Evolutionary conservation across 1,140 invertebrate species (phyloP), one percentile per base, ranked within the genome.

Genomic region (Caenorhabditis elegans): DNA sequence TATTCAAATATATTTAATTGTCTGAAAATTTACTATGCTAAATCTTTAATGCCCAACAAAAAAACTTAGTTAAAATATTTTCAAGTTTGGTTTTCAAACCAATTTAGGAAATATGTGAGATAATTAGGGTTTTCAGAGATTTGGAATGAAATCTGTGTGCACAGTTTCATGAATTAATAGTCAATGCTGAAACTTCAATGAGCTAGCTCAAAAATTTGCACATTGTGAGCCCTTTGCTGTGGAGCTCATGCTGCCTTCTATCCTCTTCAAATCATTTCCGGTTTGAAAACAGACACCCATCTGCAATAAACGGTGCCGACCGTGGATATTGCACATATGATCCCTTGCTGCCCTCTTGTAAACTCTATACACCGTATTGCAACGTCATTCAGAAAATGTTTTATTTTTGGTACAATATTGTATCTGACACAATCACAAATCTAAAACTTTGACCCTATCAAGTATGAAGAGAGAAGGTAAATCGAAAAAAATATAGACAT

Each of bases 381-480:
- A 22, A 3, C 0, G 11, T 3, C 28, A 1, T 17, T 10, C 11
- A 34, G 15, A 1, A 43, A 8, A 70, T 70, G n/a, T 22, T 70
- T 70, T 39, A 70, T 43, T 70, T 70, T 22, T 6, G 39, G 5
- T 43, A 15, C 34, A 70, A 19, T 17, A 15, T 13, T 34, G 34
- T 34, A 65, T 65, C 34, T 70, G 17, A 39, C 60, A 70, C 60
- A 70, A 70, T 70, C 60, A 70, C 60, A 70, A 31, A 70, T 39
- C 34, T 70, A 70, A 70, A n/a, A 8, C 8, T 39, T 70, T 3
- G n/a, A 70, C 60, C 60, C 60, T 70, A 70, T 43, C n/a, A 70
- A 55, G 8, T 26, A 10, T 26, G 15, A 13, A 39, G 19, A 43
- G 13, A 11, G 22, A 22, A 31, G 8, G 34, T 17, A 22, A 31